Evolutionary conservation across 2,113 vertebrate species (phyloP).

Genomic region (Varanus salvator): DNA sequence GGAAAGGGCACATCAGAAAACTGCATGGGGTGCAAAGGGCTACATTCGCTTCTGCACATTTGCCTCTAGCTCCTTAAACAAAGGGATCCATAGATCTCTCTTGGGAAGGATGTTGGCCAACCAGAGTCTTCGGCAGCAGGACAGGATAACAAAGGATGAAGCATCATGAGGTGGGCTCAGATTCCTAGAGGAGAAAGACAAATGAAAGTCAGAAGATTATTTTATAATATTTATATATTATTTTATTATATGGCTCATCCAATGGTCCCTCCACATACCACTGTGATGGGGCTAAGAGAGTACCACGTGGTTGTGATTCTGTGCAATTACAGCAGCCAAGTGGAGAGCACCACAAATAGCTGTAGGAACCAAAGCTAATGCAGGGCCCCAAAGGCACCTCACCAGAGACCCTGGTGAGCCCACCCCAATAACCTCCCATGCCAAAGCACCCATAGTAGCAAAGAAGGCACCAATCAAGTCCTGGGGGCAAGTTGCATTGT

Average conservation of each 20-base stretch:
- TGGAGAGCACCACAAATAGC: no score
- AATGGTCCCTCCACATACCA: background rate
- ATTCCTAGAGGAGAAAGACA: slow-evolving; percentile 60
- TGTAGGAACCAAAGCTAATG: no score
- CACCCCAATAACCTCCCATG: no score
- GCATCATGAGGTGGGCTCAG: slow-evolving; percentile 16
- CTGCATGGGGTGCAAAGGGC: background rate
- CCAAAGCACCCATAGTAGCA: no score
- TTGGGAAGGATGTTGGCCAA: slow-evolving; percentile 52
- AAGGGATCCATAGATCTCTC: slow-evolving; percentile 26
- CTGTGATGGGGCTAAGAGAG: background rate
- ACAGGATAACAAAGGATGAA: slow-evolving; percentile 50
- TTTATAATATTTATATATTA: no score
- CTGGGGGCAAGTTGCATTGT: no score
- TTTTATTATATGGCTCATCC: background rate
- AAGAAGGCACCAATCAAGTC: no score
- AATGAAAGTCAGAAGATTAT: background rate
- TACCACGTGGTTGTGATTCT: background rate
- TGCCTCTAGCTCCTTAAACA: slow-evolving; percentile 16
- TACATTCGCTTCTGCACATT: background rate
- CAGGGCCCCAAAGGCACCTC: no score
- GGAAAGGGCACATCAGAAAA: background rate
- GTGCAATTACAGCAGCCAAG: no score
- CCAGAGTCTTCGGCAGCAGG: slow-evolving; percentile 70
- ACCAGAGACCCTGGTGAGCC: no score